phyloP scores from a whole-genome alignment of 2,113 vertebrate species.

The Lonchura striata region DNA sequence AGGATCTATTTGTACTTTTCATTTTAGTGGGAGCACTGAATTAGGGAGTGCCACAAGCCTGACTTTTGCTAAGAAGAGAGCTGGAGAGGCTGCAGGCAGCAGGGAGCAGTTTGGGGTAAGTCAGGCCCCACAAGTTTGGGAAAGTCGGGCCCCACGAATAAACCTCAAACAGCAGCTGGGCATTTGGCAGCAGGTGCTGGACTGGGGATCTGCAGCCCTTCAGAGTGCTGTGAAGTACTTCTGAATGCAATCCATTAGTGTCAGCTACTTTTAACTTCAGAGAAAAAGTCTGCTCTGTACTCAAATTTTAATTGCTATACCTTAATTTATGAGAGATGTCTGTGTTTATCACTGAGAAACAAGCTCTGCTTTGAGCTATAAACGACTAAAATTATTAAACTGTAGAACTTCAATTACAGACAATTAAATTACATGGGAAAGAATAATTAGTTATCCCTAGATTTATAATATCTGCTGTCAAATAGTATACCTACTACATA shows the following conservation, averaged over 20 bases:
- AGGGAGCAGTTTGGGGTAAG: not conserved
- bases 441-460: not conserved
- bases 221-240: not conserved
- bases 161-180: not conserved
- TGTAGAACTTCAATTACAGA: not conserved
- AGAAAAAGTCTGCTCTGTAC: not conserved
- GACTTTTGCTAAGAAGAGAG: not conserved
- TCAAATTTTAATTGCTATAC: not conserved
- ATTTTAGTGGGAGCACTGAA: not conserved
- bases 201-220: not conserved
- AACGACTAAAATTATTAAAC: not conserved
- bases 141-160: fast-evolving
- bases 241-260: not conserved
- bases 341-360: constrained; percentile 12
- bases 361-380: not conserved
- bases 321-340: constrained; percentile 29
- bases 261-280: not conserved
- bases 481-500: not conserved
- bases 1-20: fast-evolving
- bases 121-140: fast-evolving
- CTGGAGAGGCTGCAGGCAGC: fast-evolving
- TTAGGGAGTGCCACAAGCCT: not conserved
- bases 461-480: not conserved
- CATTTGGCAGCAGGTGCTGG: not conserved
- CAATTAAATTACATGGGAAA: not conserved